Base-by-base conservation (phyloP, 1,140 invertebrate genomes). In the Halictus rubicundus region DNA sequence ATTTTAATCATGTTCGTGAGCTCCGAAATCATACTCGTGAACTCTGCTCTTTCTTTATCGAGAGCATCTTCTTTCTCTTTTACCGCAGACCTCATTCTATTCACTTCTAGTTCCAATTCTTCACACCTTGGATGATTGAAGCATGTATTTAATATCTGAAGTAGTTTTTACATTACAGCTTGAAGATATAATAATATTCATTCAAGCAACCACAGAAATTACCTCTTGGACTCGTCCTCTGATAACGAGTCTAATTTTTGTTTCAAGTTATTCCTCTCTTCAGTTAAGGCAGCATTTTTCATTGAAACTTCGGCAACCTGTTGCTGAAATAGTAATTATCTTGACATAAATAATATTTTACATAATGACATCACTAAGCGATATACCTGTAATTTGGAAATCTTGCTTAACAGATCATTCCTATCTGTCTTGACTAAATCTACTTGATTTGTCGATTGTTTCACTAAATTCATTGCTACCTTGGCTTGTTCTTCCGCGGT, bases 141-240 rank as follows among this genome's bases (percentile, higher is more conserved):
- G 59, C 42, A 66, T 78, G 68, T 12, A 70, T 70, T 80, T 70
- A 61, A 19, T 83, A 74, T 65, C 57, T 78, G 9, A 69, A 77
- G 74, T 37, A 27, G 69, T 72, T 72, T 69, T 72, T 78, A 54
- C 0, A 72, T 78, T 78, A 72, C n/a, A 78, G 21, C 54, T 72
- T 64, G 25, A 19, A 42, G 19, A 65, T 52, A 16, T 0, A 71
- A 37, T 21, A 21, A 37, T 27, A 63, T 32, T 59, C 27, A 32
- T 73, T 21, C 1, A 21, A 1, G 4, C 4, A 52, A 27, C 52
- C 19, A 73, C 49, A 2, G 49, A 75, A 73, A 59, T 80, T 72
- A 89, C 89, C 79, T 88, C 75, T 81, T 83, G 68, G 74, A 61
- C 68, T 86, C 84, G 37, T 65, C 78, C n/a, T 87, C 80, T 8